These are phyloP conservation scores for Phrynocephalus guinanensis DNA, from an alignment of 2,797 vertebrate genomes.

Conservation along the genomic window DNA sequence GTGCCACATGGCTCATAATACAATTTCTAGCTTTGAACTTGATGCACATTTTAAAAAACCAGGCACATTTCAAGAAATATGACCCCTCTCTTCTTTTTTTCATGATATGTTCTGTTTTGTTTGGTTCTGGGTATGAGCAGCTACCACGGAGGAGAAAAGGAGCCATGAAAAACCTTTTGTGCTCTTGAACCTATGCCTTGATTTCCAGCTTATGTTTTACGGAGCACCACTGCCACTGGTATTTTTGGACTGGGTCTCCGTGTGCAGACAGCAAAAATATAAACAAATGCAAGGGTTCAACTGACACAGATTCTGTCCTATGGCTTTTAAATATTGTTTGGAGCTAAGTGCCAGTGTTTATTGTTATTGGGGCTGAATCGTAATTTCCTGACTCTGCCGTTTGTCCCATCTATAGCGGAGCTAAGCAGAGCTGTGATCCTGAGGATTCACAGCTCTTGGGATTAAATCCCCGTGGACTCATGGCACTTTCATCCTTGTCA, in stretches of 20 bases:
- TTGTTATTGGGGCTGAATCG: neutral
- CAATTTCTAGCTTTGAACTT: too few relatives aligned
- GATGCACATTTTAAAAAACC: neutral
- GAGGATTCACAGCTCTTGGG: too few relatives aligned
- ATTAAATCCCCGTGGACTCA: neutral
- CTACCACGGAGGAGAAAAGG: neutral
- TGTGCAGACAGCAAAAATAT: neutral
- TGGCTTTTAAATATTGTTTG: constrained; percentile 4
- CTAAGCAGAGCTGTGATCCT: neutral
- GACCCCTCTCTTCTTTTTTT: neutral
- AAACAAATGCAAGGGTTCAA: constrained; percentile 4
- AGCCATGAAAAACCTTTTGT: constrained; percentile 12
- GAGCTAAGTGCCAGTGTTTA: neutral
- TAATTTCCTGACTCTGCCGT: neutral
- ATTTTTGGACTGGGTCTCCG: neutral
- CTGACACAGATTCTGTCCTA: constrained; percentile 5
- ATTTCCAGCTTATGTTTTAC: constrained; percentile 3
- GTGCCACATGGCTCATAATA: too few relatives aligned
- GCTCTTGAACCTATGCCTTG: neutral
- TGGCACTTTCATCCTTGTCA: neutral
- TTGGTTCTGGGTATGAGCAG: too few relatives aligned
- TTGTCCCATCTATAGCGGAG: neutral
- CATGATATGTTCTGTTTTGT: neutral
- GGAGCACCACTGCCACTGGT: neutral
- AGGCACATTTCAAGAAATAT: neutral